Percentiles rank a stretch among this genome's conserved stretches.
Conservation (phyloP, 2,888 invertebrate genomes). For the Chalcosyrphus nemorum region DNA sequence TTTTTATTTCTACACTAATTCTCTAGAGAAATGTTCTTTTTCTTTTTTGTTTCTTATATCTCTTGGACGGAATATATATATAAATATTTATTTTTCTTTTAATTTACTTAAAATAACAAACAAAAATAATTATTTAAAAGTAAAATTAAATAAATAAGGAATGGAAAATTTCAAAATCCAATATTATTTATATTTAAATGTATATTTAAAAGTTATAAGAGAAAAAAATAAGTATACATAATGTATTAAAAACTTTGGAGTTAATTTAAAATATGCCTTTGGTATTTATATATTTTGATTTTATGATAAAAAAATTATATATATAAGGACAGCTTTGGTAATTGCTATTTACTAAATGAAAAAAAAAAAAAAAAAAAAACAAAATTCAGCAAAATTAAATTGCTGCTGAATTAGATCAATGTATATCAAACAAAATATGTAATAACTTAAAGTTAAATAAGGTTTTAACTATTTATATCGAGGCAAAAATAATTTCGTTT, state of each 20-base stretch:
- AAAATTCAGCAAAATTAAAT: conserved; percentile 7
- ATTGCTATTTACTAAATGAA: conserved; percentile 65
- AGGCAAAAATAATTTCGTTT: not conserved
- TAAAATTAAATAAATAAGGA: conserved; percentile 68
- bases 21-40: conserved; percentile 76
- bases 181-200: conserved; percentile 43
- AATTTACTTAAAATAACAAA: conserved; percentile 75
- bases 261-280: conserved; percentile 79
- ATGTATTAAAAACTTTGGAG: conserved; percentile 64
- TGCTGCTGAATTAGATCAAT: conserved; percentile 25
- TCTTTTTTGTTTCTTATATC: conserved; percentile 71
- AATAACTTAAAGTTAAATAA: conserved; percentile 1
- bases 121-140: conserved; percentile 25
- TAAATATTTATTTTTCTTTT: conserved; percentile 73
- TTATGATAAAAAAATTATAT: conserved; percentile 72
- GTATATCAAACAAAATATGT: conserved; percentile 13
- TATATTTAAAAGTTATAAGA: conserved; percentile 4
- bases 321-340: conserved; percentile 82
- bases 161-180: conserved; percentile 44
- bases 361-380: conserved; percentile 12
- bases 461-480: not conserved
- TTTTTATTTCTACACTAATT: conserved; percentile 52
- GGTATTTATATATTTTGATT: conserved; percentile 76
- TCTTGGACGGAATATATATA: conserved; percentile 81
- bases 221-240: conserved; percentile 27